Evolutionary conservation across 1,140 invertebrate species (phyloP), one percentile per base, ranked within the genome.

Genomic region (Chymomyza costata): DNA sequence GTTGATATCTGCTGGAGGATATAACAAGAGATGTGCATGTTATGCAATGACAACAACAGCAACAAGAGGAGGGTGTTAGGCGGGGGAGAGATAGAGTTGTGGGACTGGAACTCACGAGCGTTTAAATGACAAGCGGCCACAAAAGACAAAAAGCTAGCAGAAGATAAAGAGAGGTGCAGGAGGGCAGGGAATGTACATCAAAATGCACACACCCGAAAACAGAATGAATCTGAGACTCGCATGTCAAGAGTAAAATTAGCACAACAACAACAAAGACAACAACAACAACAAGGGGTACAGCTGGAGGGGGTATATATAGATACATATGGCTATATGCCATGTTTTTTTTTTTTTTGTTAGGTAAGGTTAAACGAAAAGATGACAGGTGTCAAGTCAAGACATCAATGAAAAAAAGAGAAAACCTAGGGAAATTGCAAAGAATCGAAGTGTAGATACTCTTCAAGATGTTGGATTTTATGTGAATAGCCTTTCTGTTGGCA

Each of bases 371-470:
- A 80, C 73, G 67, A 71, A 78, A 73, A 78, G 73, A 78, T 78
- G 73, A 78, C 67, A 80, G 74, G 67, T 80, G 73, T 73, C 73
- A 78, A 65, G 60, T 80, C 49, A 61, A 53, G 53, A 53, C 63
- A 59, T 64, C 61, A 63, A 11, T 62, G 59, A 64, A 21, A 49
- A 49, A 38, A 8, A 34, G n/a, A 53, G 48, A n/a, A n/a, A n/a
- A n/a, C n/a, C n/a, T n/a, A n/a, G n/a, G n/a, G n/a, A n/a, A n/a
- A n/a, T n/a, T n/a, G n/a, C n/a, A n/a, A n/a, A n/a, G n/a, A n/a
- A n/a, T n/a, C n/a, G n/a, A n/a, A n/a, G n/a, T n/a, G n/a, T n/a
- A n/a, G n/a, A n/a, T n/a, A n/a, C n/a, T n/a, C n/a, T n/a, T n/a
- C n/a, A n/a, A n/a, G n/a, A n/a, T n/a, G n/a, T n/a, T n/a, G n/a